Conservation (phyloP, 2,888 invertebrate genomes). For the Ecliptopera silaceata region DNA sequence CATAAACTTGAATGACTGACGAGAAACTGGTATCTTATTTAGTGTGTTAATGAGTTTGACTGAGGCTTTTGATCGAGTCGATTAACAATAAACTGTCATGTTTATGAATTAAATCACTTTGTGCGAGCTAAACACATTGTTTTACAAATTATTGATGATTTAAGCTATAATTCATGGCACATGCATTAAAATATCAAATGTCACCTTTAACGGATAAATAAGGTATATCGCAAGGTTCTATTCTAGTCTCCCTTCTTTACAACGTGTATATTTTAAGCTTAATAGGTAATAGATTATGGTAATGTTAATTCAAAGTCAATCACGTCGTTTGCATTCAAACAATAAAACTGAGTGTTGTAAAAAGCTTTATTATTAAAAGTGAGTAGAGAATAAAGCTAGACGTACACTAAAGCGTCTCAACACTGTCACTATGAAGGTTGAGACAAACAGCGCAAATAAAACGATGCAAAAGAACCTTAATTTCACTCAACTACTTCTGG, state of each 20-base stretch:
- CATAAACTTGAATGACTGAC: conserved; percentile 16
- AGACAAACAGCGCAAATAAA: too few species aligned
- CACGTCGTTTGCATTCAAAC: conserved; percentile 31
- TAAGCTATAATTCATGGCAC: conserved; percentile 9
- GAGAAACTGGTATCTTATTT: conserved; percentile 2
- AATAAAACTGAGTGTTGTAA: conserved; percentile 29
- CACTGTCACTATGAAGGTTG: too few species aligned
- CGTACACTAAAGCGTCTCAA: background rate
- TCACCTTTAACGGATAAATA: conserved; percentile 6
- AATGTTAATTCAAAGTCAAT: conserved; percentile 31
- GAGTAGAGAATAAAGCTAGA: conserved; percentile 11
- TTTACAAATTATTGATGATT: conserved; percentile 6
- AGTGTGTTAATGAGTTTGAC: conserved; percentile 10
- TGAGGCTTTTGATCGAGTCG: conserved; percentile 18
- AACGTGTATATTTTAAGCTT: conserved; percentile 17
- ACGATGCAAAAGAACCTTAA: too few species aligned
- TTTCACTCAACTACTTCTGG: too few species aligned
- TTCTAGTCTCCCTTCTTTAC: conserved; percentile 16
- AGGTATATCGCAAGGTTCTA: conserved; percentile 22
- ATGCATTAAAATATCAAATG: conserved; percentile 16
- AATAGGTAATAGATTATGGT: conserved; percentile 15
- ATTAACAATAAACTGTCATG: conserved; percentile 14
- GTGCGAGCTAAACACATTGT: conserved; percentile 7
- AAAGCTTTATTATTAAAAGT: conserved; percentile 35
- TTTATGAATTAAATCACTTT: conserved; percentile 12